phyloP scores from a whole-genome alignment of 2,888 invertebrate species.

The Tipula unca region DNA sequence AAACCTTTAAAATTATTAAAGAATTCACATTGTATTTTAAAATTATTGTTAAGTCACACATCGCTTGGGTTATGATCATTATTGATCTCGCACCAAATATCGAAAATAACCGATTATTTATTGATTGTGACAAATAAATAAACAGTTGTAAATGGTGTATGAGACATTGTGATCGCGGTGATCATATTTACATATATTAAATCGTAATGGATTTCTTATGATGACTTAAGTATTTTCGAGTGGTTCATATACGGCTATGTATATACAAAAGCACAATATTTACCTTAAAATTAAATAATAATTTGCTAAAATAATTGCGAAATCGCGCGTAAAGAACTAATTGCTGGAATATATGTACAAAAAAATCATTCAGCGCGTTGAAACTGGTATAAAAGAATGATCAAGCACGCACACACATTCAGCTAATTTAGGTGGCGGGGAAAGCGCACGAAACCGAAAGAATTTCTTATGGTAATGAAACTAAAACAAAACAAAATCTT shows the following conservation, averaged over 20 bases:
- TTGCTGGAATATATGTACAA: background rate
- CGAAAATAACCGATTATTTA: background rate
- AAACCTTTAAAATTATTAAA: too few relatives aligned
- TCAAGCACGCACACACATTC: background rate
- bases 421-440: background rate
- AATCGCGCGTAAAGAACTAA: background rate
- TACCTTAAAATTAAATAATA: background rate
- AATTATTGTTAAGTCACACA: background rate
- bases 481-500: background rate
- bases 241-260: too few relatives aligned
- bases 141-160: background rate
- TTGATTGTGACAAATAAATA: background rate
- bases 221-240: too few relatives aligned
- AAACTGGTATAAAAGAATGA: too few relatives aligned
- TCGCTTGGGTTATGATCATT: background rate
- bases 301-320: background rate
- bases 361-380: background rate
- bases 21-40: background rate
- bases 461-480: background rate
- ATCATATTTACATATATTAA: too few relatives aligned
- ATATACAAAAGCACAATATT: background rate
- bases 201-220: too few relatives aligned
- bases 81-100: background rate
- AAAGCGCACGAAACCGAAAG: background rate
- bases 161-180: too few relatives aligned